Evolutionary conservation across 2,797 vertebrate genomes (phyloP).

Genomic region (Ara ararauna): DNA sequence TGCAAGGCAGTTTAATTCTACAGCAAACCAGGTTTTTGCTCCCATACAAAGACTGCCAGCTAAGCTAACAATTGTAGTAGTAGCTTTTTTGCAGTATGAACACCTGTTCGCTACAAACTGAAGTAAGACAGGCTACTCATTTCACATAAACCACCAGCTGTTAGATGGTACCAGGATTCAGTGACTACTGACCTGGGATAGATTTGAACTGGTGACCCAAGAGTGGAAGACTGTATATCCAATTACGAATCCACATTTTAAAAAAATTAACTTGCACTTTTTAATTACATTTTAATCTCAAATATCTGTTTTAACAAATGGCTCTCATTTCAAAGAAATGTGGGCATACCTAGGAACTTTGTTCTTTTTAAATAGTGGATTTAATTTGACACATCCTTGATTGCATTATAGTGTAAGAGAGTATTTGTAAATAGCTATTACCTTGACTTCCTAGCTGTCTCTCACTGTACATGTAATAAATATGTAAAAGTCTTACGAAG

Average conservation of each 20-base stretch:
- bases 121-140: constrained; percentile 62
- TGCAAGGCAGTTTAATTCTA: background rate
- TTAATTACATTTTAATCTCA: background rate
- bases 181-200: constrained; percentile 61
- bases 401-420: background rate
- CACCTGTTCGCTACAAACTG: constrained; percentile 66
- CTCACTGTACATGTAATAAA: background rate
- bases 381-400: background rate
- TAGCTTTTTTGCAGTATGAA: constrained; percentile 22
- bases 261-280: constrained; percentile 29
- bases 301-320: background rate
- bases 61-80: constrained; percentile 49
- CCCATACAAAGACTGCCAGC: background rate
- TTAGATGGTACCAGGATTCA: constrained; percentile 62
- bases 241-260: constrained; percentile 1
- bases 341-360: background rate
- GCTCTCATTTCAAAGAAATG: background rate
- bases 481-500: background rate
- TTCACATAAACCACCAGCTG: constrained; percentile 72
- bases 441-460: background rate
- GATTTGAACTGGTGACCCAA: constrained; percentile 68
- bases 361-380: background rate
- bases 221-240: constrained; percentile 57
- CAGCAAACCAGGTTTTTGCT: background rate
- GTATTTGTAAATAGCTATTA: background rate